Evolutionary conservation across 53 echinoderm and acorn worm genomes (phyloP).

Genomic region (Temnopleurus reevesii): DNA sequence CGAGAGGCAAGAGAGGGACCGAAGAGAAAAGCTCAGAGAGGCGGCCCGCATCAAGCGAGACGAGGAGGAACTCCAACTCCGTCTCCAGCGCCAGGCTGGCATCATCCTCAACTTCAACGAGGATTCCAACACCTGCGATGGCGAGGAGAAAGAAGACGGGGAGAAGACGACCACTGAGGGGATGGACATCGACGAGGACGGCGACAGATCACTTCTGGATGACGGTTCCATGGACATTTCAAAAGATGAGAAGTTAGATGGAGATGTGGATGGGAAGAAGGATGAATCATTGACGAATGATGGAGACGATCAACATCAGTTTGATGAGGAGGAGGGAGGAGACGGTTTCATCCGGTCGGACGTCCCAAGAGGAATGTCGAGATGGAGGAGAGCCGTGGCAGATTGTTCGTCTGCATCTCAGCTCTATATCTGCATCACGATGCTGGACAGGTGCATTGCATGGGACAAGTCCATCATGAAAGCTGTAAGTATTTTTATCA

Average conservation of each 20-base stretch:
- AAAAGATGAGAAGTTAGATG: neutral
- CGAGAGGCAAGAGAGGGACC: slow-evolving; percentile 27
- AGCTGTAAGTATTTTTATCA: slow-evolving; percentile 80
- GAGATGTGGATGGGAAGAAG: neutral
- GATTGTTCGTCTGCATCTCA: slow-evolving; percentile 82
- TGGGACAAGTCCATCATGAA: slow-evolving; percentile 99
- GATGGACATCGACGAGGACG: slow-evolving; percentile 19
- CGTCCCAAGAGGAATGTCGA: slow-evolving; percentile 73
- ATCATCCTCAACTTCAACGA: neutral
- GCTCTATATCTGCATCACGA: slow-evolving; percentile 82
- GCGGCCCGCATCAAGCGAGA: slow-evolving; percentile 49
- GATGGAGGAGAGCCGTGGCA: slow-evolving; percentile 83
- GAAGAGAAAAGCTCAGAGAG: slow-evolving; percentile 38
- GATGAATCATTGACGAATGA: neutral
- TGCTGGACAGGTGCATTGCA: slow-evolving; percentile 89
- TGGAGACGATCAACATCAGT: neutral
- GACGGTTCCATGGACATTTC: neutral
- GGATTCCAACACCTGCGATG: neutral
- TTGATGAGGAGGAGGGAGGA: slow-evolving; percentile 25
- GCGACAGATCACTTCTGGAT: neutral
- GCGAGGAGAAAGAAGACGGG: neutral
- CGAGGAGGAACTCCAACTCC: slow-evolving; percentile 18
- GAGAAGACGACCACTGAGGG: neutral
- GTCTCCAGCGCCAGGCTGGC: neutral
- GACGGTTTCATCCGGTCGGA: slow-evolving; percentile 62